Percentiles rank a stretch among this genome's conserved stretches.
Conservation (phyloP, 2,888 invertebrate species). For the Eledona agricola region DNA sequence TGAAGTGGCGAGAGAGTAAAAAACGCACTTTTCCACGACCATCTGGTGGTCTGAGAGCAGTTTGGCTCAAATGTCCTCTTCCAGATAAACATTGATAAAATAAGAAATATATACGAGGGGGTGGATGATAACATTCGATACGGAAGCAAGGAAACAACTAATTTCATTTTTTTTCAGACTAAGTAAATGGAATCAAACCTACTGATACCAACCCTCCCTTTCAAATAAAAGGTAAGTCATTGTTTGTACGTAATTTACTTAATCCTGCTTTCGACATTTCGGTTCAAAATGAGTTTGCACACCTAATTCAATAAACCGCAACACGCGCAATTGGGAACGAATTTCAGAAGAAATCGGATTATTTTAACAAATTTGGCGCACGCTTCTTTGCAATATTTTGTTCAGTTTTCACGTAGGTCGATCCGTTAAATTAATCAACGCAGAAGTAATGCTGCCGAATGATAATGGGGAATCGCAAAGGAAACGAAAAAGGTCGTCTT, state of each 20-base stretch:
- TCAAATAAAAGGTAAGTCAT: slow-evolving; percentile 57
- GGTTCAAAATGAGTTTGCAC: too few species aligned
- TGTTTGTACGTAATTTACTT: slow-evolving; percentile 17
- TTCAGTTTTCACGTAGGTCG: slow-evolving; percentile 22
- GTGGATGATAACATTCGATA: slow-evolving; percentile 28
- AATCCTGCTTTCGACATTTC: slow-evolving; percentile 4
- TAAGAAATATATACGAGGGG: slow-evolving; percentile 41
- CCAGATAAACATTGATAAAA: slow-evolving; percentile 23
- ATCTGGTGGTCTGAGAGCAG: slow-evolving; percentile 36
- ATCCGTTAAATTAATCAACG: slow-evolving; percentile 30
- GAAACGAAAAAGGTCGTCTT: slow-evolving; percentile 33
- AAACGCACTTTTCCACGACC: slow-evolving; percentile 14
- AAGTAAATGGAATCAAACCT: slow-evolving; percentile 62
- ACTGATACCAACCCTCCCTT: slow-evolving; percentile 57
- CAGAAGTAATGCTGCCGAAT: slow-evolving; percentile 28
- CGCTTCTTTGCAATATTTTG: slow-evolving; percentile 13
- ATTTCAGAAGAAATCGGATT: slow-evolving; percentile 12
- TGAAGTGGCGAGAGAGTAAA: slow-evolving; percentile 23
- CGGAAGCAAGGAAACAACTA: slow-evolving; percentile 13
- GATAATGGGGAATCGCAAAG: slow-evolving; percentile 34
- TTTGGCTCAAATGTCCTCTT: slow-evolving; percentile 35
- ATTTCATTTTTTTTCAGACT: slow-evolving; percentile 55
- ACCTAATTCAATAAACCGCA: too few species aligned
- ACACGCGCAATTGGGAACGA: too few species aligned
- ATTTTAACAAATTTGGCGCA: slow-evolving; percentile 5